Base-by-base conservation (phyloP, 2,797 vertebrate species). In the Euthynnus affinis region DNA sequence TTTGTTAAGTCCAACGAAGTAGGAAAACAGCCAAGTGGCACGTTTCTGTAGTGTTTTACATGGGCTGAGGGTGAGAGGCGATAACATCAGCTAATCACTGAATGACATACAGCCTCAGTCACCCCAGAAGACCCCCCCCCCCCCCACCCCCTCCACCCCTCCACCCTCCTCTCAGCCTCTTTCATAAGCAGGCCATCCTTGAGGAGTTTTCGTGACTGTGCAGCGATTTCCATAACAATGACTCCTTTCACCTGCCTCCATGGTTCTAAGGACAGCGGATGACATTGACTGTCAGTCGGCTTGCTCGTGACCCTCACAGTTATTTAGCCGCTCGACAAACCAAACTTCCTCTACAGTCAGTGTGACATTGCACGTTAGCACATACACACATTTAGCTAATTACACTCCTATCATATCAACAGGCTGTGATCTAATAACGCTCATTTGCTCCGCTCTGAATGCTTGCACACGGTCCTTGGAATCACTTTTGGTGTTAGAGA, bases 141-240 rank as follows among this genome's bases (percentile, higher is more conserved):
- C 10, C 32, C 48, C 0, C 10, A 15, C 10, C 32, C 48, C 27
- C 14, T 62, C 63, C 2, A 0, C 0, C 10, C n/a, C 10, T 23
- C 48, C 17, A 9, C 55, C 34, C 44, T 46, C 9, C 46, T 40
- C n/a, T 12, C 34, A 61, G 52, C 60, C 27, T 72, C n/a, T n/a
- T 42, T 75, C 52, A 57, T 59, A 22, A 60, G 59, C 23, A 5
- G 18, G 60, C 29, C 60, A 32, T 67, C 57, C 62, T 59, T 76
- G 27, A 44, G 34, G 83, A 61, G 23, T 48, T 48, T 71, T 67
- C 18, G 25, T 60, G 75, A 63, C 59, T 48, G 25, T 44, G 37
- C 78, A 59, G 57, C 56, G 46, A 88, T 82, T 85, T 88, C 73
- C 71, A 84, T 78, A 76, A 76, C 79, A 85, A 76, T 74, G 59